Evolutionary conservation across 2,797 vertebrate genomes (phyloP).

Genomic region (Xiphorhynchus erythropygius): DNA sequence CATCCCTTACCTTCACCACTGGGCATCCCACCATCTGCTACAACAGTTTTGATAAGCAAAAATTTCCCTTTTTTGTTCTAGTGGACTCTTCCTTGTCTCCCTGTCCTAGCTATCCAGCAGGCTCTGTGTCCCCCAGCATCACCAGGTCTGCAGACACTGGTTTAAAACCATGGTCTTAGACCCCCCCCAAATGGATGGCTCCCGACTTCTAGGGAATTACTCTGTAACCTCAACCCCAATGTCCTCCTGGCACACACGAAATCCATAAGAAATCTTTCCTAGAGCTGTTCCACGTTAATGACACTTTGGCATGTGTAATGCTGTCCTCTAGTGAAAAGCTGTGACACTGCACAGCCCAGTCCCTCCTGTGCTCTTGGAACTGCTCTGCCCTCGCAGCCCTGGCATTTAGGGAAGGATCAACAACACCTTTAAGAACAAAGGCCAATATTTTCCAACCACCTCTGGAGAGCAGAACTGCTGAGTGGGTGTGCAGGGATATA

Average conservation of each 20-base stretch:
- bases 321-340: constrained; percentile 53
- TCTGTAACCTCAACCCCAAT: not conserved
- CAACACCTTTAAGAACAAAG: not conserved
- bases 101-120: not conserved
- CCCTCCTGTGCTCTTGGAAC: not conserved
- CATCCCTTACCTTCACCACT: not conserved
- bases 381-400: not conserved
- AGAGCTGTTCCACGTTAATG: not conserved
- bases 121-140: not conserved
- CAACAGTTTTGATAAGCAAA: not conserved
- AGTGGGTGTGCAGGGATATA: too few species aligned
- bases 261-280: accelerated
- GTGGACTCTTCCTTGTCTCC: not conserved
- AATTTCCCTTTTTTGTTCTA: accelerated
- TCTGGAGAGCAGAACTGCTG: not conserved
- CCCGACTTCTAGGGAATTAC: not conserved
- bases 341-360: not conserved
- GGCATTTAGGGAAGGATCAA: not conserved
- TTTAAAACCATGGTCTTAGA: not conserved
- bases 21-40: not conserved
- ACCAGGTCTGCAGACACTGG: not conserved
- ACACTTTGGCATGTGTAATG: not conserved
- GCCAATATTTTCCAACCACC: not conserved
- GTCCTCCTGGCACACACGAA: not conserved
- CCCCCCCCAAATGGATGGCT: not conserved